These are phyloP conservation scores for Apamea sordens DNA, from an alignment of 2,888 invertebrate species.

Conservation along the genomic window DNA sequence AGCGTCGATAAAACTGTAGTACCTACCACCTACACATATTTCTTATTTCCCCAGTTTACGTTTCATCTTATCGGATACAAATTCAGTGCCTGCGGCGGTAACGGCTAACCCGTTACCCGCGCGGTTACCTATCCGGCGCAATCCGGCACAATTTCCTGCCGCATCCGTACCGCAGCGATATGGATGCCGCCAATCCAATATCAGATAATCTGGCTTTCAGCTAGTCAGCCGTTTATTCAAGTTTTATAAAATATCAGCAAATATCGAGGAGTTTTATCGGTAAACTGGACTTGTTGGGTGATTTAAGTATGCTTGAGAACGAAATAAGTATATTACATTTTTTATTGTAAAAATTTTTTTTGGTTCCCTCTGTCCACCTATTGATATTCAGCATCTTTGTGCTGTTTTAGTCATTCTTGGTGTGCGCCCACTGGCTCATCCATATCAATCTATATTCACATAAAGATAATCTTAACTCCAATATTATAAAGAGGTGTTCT, in stretches of 20 bases:
- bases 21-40: background rate
- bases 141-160: conserved; percentile 56
- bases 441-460: background rate
- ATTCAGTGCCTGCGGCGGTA: conserved; percentile 29
- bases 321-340: background rate
- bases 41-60: conserved; percentile 3
- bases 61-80: conserved; percentile 33
- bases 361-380: background rate
- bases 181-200: conserved; percentile 56
- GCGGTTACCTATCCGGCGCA: conserved; percentile 34
- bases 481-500: background rate
- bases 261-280: conserved; percentile 25
- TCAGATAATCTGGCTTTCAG: conserved; percentile 51
- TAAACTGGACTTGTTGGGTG: background rate
- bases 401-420: background rate
- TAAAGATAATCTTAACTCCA: background rate
- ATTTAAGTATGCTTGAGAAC: conserved; percentile 7
- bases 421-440: background rate
- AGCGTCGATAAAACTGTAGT: background rate
- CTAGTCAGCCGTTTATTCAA: conserved; percentile 39
- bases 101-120: conserved; percentile 23
- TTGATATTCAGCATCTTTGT: background rate
- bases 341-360: background rate
- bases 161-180: conserved; percentile 47
- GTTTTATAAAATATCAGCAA: conserved; percentile 35